Evolutionary conservation across 2,888 invertebrate genomes (phyloP).

Genomic region (Conops quadrifasciatus): DNA sequence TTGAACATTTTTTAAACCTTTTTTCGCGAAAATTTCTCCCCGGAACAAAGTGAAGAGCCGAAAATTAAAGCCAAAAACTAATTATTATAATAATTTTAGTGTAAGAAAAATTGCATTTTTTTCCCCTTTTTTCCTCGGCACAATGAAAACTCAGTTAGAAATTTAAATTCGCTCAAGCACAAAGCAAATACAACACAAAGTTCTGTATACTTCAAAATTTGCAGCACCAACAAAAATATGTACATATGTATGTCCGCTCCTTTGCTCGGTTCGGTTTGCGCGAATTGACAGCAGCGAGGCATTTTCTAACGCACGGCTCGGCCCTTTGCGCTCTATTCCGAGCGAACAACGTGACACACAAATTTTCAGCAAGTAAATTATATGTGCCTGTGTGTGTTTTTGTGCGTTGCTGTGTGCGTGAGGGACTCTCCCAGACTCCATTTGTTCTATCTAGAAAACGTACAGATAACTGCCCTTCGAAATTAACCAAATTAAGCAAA

Average conservation of each 20-base stretch:
- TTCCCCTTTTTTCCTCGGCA: too few species aligned
- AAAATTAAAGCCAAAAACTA: too few species aligned
- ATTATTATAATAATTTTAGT: too few species aligned
- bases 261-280: conserved; percentile 24
- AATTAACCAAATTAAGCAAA: too few species aligned
- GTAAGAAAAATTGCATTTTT: too few species aligned
- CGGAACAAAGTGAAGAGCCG: too few species aligned
- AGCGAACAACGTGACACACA: conserved; percentile 32
- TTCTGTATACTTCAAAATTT: conserved; percentile 24
- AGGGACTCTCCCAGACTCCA: conserved; percentile 14
- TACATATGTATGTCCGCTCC: conserved; percentile 10
- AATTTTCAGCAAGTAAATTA: conserved; percentile 11
- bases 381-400: conserved; percentile 3
- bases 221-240: not conserved
- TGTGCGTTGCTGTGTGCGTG: conserved; percentile 20
- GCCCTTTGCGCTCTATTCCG: not conserved
- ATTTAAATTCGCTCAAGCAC: too few species aligned
- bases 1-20: conserved; percentile 39
- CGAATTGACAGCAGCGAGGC: conserved; percentile 16
- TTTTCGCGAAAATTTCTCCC: too few species aligned
- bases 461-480: too few species aligned
- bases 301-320: not conserved
- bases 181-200: not conserved
- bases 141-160: too few species aligned
- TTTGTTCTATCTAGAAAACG: not conserved